These are phyloP conservation scores for Steatocranus sp. DNA, from an alignment of 2,797 vertebrate genomes.

Conservation along the genomic window DNA sequence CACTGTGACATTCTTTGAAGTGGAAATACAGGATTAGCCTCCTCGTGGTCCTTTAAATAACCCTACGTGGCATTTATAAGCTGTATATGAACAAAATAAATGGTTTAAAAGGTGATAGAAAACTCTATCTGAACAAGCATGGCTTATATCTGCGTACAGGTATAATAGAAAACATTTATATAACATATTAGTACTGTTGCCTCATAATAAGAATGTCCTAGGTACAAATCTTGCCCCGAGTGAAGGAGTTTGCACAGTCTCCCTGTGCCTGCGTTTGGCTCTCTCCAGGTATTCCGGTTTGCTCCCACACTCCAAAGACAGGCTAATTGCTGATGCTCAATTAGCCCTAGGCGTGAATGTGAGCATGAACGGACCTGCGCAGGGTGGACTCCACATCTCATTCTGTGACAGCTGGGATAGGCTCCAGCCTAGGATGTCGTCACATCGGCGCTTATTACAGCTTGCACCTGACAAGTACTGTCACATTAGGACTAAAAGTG, in stretches of 20 bases:
- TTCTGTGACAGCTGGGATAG: neutral
- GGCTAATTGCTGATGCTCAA: neutral
- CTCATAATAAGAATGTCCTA: neutral
- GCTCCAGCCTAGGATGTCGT: neutral
- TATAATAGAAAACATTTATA: neutral
- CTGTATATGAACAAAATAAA: neutral
- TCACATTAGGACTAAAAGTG: neutral
- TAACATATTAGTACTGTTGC: neutral
- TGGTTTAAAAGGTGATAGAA: neutral
- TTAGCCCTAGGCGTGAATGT: neutral
- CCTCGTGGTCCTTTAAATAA: neutral
- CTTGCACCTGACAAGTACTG: neutral
- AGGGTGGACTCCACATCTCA: neutral
- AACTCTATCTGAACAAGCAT: neutral
- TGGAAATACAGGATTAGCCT: neutral
- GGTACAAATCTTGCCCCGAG: neutral
- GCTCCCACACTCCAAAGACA: neutral
- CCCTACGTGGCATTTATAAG: neutral
- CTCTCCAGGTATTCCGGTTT: too few relatives aligned
- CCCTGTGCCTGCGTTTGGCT: neutral
- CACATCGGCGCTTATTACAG: neutral
- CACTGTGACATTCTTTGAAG: neutral
- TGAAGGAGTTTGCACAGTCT: neutral
- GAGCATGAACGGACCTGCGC: neutral
- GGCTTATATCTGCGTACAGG: neutral